phyloP scores from a whole-genome alignment of 2,113 vertebrate species.

The Diadophis punctatus region DNA sequence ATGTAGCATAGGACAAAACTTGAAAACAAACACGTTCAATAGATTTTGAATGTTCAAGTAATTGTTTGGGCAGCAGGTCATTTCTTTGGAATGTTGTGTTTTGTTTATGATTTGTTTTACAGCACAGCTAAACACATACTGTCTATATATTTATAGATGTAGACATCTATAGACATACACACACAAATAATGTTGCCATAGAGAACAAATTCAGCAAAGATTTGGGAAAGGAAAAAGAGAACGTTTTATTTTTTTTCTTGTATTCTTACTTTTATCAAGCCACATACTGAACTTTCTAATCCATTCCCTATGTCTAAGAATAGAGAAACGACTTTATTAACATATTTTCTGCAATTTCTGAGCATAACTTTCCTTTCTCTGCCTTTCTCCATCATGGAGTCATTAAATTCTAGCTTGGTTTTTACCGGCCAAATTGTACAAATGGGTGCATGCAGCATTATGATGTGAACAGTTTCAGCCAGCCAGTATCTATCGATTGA shows the following conservation, averaged over 20 bases:
- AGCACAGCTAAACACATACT: not conserved
- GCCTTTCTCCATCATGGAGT: not conserved
- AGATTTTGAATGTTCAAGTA: not conserved
- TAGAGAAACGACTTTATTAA: not conserved
- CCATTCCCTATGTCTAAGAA: too few relatives aligned
- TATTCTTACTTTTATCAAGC: not conserved
- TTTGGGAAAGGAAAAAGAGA: not conserved
- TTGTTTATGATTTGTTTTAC: not conserved
- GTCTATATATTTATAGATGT: not conserved
- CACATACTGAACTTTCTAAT: not conserved
- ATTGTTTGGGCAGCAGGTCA: not conserved
- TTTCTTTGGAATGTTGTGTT: not conserved
- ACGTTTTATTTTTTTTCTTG: not conserved
- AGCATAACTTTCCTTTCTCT: not conserved
- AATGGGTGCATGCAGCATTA: not conserved
- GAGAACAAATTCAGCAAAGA: not conserved
- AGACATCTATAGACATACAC: not conserved
- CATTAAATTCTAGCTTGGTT: not conserved
- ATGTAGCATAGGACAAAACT: not conserved
- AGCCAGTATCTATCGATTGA: not conserved
- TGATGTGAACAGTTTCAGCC: not conserved
- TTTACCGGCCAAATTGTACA: not conserved
- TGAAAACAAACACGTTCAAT: not conserved
- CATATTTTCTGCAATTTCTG: not conserved
- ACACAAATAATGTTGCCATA: not conserved